phyloP scores from a whole-genome alignment of 2,797 vertebrate genomes.

The Sebastes melanostomus region DNA sequence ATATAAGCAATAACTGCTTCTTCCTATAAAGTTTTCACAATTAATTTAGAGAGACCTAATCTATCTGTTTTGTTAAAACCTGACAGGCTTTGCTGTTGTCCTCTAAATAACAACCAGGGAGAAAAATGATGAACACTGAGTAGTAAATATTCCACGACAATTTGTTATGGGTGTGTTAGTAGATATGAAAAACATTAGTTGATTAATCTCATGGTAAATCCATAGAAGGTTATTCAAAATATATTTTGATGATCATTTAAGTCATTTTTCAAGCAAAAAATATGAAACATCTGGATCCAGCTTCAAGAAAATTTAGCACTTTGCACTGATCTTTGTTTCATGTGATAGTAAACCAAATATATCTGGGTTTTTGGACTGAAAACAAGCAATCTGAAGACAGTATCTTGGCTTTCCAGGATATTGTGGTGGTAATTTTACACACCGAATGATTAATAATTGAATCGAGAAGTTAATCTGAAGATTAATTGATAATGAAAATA shows the following conservation, averaged over 20 bases:
- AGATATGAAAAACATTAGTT: not conserved
- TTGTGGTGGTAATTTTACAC: not conserved
- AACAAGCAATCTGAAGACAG: not conserved
- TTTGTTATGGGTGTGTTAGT: too few species aligned
- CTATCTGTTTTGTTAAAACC: not conserved
- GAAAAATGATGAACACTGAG: not conserved
- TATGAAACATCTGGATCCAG: not conserved
- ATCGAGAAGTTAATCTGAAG: not conserved
- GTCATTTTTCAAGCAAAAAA: not conserved
- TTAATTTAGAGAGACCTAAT: not conserved
- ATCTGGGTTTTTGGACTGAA: not conserved
- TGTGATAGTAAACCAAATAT: not conserved
- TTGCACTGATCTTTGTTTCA: not conserved
- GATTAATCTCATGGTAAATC: not conserved
- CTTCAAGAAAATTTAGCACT: not conserved
- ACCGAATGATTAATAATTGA: not conserved
- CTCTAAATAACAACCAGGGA: not conserved
- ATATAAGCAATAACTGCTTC: not conserved
- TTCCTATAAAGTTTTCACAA: not conserved
- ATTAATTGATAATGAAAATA: not conserved
- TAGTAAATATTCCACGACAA: not conserved
- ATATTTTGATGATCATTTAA: not conserved
- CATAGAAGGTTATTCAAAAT: not conserved
- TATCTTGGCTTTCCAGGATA: not conserved
- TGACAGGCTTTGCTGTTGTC: not conserved